phyloP scores from a whole-genome alignment of 2,888 invertebrate species.

The Ormia ochracea region DNA sequence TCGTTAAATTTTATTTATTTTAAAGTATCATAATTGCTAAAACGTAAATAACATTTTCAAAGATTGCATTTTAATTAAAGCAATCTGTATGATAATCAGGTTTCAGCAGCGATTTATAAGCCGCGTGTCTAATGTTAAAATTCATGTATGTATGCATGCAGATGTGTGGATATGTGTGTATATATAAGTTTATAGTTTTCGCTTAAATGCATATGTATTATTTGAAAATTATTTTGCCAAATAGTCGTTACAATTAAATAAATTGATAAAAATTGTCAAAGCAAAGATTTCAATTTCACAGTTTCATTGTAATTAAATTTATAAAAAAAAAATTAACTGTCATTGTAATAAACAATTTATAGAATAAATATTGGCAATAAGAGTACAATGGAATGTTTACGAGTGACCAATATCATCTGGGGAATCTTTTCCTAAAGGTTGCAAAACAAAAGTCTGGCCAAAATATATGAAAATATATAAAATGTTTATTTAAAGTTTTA shows the following conservation, averaged over 20 bases:
- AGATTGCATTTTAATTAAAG: not conserved
- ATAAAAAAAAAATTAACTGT: too few relatives aligned
- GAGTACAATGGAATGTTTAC: too few relatives aligned
- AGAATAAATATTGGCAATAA: too few relatives aligned
- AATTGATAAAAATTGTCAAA: not conserved
- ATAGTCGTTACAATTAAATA: not conserved
- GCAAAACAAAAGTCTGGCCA: too few relatives aligned
- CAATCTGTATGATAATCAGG: not conserved
- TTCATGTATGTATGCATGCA: not conserved
- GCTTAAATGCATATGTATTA: not conserved
- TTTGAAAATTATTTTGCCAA: not conserved
- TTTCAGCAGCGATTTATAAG: conserved; percentile 5
- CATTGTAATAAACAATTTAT: too few relatives aligned
- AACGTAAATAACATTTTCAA: not conserved
- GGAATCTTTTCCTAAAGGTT: too few relatives aligned
- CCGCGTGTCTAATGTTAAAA: not conserved
- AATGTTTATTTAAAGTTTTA: too few relatives aligned
- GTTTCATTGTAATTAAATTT: too few relatives aligned
- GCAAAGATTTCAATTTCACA: not conserved
- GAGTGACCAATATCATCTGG: too few relatives aligned
- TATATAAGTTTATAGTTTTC: not conserved
- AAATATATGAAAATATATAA: too few relatives aligned
- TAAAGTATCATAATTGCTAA: conserved; percentile 11
- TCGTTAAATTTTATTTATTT: not conserved
- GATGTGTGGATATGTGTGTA: not conserved